phyloP scores from a whole-genome alignment of 30 jellyfish, hydroid and myxozoan species.

The Hydractinia symbiolongicarpus region DNA sequence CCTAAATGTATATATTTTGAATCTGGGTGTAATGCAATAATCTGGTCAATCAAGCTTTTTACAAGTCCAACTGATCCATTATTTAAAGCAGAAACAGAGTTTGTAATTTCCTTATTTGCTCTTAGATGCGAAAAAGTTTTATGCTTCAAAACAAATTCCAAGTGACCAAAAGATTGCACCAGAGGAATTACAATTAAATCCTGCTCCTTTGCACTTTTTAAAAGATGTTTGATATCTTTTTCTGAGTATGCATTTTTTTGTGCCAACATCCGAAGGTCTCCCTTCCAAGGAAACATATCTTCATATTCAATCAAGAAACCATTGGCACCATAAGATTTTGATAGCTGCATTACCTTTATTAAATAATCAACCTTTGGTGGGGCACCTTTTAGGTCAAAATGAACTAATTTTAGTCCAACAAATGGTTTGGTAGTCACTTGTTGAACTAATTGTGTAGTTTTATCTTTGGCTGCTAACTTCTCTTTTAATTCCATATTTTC shows the following conservation, averaged over 20 bases:
- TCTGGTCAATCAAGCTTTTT: constrained; percentile 46
- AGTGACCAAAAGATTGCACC: constrained; percentile 90
- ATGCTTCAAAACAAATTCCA: constrained; percentile 85
- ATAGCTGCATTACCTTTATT: constrained; percentile 37
- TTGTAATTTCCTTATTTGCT: constrained; percentile 47
- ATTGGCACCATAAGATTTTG: constrained; percentile 54
- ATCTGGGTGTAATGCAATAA: constrained; percentile 53
- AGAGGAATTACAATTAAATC: constrained; percentile 61
- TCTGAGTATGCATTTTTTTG: constrained; percentile 61
- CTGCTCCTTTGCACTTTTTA: constrained; percentile 51
- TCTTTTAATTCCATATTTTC: constrained; percentile 3
- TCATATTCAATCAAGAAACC: constrained; percentile 86
- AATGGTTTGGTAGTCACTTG: constrained; percentile 21
- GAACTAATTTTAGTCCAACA: constrained; percentile 66
- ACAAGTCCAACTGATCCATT: constrained; percentile 38
- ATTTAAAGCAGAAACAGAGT: constrained; percentile 68
- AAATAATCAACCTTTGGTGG: constrained; percentile 72
- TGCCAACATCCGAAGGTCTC: constrained; percentile 46
- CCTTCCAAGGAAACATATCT: constrained; percentile 77
- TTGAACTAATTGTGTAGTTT: not conserved
- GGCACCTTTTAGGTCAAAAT: constrained; percentile 85
- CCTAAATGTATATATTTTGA: constrained; percentile 83
- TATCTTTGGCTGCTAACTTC: not conserved
- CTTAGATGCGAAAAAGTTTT: constrained; percentile 52
- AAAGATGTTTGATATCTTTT: constrained; percentile 37